Base-by-base conservation (phyloP, 1,140 invertebrate genomes). In the Galendromus occidentalis region DNA sequence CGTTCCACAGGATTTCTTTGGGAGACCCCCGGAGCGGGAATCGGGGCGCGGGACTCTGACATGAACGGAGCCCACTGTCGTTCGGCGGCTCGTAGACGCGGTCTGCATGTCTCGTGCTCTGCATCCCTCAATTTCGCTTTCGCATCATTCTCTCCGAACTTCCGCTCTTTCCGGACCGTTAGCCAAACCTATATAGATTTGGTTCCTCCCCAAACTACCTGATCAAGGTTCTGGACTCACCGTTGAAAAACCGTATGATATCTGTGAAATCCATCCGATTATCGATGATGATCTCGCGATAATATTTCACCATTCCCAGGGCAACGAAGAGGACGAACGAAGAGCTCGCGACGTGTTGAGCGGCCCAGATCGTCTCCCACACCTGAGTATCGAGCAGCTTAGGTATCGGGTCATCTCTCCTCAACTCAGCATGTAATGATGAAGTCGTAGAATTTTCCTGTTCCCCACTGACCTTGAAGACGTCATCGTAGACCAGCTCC, bases 191-290 rank as follows among this genome's bases (percentile, higher is more conserved):
- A n/a, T n/a, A n/a, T n/a, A n/a, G n/a, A n/a, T n/a, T n/a, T n/a
- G n/a, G n/a, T n/a, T n/a, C n/a, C n/a, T n/a, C n/a, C n/a, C n/a
- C 7, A 29, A 33, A 9, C 9, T 39, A 39, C 33, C 33, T 6
- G 9, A 39, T 4, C 33, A 39, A 6, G 33, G 4, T 4, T 39
- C 33, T 65, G 66, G 7, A 67, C 76, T 77, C 76, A 91, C 89
- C 90, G 78, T 95, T 95, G 73, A 94, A 95, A 76, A 95, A 96
- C 75, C 93, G 94, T 72, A 96, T 96, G 69, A 95, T 91, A 76
- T 96, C 92, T 0, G 91, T 95, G 74, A 94, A 95, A 74, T 95
- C 91, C 90, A 96, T 95, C 69, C 86, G 83, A 76, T 95, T 94
- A 66, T 88, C 86, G 41, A 96, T 78, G 44, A 96, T 92, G 67